Percentiles rank a stretch among this genome's conserved stretches.
These are phyloP conservation scores for Lamproptera curius DNA, from an alignment of 2,888 invertebrate species.

Conservation along the genomic window DNA sequence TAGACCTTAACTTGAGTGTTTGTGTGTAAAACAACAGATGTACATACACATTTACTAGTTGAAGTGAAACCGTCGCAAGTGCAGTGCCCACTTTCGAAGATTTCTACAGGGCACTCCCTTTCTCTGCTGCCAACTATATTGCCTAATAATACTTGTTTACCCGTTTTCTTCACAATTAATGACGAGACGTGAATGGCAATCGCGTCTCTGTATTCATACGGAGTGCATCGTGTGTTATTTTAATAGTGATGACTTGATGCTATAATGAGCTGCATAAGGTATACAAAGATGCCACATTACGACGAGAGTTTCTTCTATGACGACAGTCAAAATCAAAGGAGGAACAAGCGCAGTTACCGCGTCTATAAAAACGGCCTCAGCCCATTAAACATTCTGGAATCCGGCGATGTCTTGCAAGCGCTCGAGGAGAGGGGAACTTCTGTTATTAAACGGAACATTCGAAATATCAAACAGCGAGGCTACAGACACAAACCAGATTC, in stretches of 20 bases:
- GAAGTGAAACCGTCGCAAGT: conserved; percentile 33
- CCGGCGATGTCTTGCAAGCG: conserved; percentile 51
- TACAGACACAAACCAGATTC: conserved; percentile 48
- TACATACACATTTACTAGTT: conserved; percentile 23
- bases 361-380: conserved; percentile 68
- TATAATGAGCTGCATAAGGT: conserved; percentile 29
- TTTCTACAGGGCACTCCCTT: conserved; percentile 64
- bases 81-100: conserved; percentile 57
- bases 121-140: conserved; percentile 36
- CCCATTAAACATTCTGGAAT: conserved; percentile 51
- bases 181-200: neutral
- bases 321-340: conserved; percentile 68
- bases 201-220: neutral
- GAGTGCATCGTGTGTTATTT: neutral
- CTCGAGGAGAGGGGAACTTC: conserved; percentile 62
- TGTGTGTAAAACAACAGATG: too few relatives aligned
- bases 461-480: conserved; percentile 60
- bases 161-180: conserved; percentile 11
- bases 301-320: conserved; percentile 73
- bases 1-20: too few relatives aligned
- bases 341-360: conserved; percentile 72
- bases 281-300: conserved; percentile 67
- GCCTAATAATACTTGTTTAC: conserved; percentile 7
- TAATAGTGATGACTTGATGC: conserved; percentile 20
- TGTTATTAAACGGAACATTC: conserved; percentile 65